phyloP scores from a whole-genome alignment of 1,140 invertebrate species.

The Oreohelix idahoensis region DNA sequence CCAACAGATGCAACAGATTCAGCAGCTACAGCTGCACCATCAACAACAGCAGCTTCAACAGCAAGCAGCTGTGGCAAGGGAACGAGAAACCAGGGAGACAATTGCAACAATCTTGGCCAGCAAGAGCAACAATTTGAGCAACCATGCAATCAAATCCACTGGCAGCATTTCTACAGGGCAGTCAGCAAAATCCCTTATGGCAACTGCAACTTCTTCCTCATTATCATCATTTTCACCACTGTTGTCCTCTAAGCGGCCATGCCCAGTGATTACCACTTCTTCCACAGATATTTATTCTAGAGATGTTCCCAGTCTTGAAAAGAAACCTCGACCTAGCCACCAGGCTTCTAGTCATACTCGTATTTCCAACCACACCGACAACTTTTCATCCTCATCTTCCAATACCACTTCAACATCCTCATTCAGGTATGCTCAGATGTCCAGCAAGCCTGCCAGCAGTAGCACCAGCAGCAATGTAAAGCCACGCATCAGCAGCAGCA shows the following conservation, averaged over 20 bases:
- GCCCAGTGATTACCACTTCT: neutral
- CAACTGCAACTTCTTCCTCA: neutral
- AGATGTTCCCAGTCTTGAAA: conserved; percentile 23
- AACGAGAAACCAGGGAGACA: conserved; percentile 4
- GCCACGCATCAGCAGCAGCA: neutral
- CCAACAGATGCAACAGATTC: conserved; percentile 35
- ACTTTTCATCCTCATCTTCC: conserved; percentile 1
- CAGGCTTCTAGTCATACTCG: conserved; percentile 5
- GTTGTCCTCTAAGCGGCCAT: conserved; percentile 4
- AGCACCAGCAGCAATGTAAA: neutral
- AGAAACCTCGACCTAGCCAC: conserved; percentile 14
- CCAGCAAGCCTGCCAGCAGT: neutral
- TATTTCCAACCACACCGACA: neutral
- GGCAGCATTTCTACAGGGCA: conserved; percentile 38
- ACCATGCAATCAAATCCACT: neutral
- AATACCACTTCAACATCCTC: neutral
- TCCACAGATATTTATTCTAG: conserved; percentile 1
- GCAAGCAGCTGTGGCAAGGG: conserved; percentile 1
- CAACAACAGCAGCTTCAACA: conserved; percentile 24
- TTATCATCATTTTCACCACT: neutral
- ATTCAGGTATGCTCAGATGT: neutral
- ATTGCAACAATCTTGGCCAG: conserved; percentile 32
- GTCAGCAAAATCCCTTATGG: conserved; percentile 18
- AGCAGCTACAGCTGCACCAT: conserved; percentile 22
- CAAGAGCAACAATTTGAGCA: conserved; percentile 19